These are phyloP conservation scores for Rotaria sp. DNA, from an alignment of 2,888 invertebrate species.

Conservation along the genomic window DNA sequence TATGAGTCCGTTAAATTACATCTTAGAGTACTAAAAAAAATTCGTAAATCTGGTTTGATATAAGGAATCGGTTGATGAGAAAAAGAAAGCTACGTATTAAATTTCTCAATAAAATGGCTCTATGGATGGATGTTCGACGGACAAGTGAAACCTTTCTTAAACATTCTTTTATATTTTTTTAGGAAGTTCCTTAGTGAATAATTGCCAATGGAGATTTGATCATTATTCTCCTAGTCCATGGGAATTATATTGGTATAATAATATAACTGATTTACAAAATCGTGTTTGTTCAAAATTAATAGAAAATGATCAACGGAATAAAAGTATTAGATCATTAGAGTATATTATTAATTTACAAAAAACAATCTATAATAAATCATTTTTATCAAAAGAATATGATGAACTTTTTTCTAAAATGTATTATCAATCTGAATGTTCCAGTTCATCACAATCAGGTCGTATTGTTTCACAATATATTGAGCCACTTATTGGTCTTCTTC, in stretches of 20 bases:
- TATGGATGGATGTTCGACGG: too few relatives aligned
- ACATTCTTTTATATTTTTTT: too few relatives aligned
- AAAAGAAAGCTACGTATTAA: too few relatives aligned
- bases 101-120: too few relatives aligned
- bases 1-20: too few relatives aligned
- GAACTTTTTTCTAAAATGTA: slow-evolving; percentile 2
- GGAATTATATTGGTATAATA: not conserved
- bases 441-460: not conserved
- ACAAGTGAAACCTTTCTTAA: too few relatives aligned
- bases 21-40: too few relatives aligned
- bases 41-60: too few relatives aligned
- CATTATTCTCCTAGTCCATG: not conserved
- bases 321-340: not conserved
- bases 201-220: not conserved
- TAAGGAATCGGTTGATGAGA: too few relatives aligned
- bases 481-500: not conserved
- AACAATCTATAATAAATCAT: not conserved
- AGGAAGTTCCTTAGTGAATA: not conserved
- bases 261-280: not conserved
- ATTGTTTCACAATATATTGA: not conserved
- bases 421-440: not conserved
- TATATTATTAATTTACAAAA: not conserved
- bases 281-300: not conserved
- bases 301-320: not conserved
- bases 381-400: not conserved